These are phyloP conservation scores for Stenodera caucasica DNA, from an alignment of 2,888 invertebrate genomes.

Conservation along the genomic window DNA sequence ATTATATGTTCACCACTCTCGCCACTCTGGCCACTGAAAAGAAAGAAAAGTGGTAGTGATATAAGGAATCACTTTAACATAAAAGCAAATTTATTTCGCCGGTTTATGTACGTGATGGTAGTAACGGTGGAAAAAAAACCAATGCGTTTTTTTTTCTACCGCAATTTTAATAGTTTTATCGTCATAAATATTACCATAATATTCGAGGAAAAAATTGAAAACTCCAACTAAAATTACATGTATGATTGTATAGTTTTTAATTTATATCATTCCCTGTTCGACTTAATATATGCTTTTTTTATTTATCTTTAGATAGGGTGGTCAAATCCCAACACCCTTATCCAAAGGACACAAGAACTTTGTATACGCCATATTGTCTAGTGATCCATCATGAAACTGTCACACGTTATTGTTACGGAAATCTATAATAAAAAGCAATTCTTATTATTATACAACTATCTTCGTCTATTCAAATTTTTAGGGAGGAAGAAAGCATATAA, in stretches of 20 bases:
- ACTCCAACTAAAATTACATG: no score
- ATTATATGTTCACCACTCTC: constrained; percentile 41
- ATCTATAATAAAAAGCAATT: constrained; percentile 49
- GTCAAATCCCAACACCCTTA: constrained; percentile 42
- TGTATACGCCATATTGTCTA: constrained; percentile 52
- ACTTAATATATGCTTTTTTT: no score
- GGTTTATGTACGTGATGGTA: constrained; percentile 29
- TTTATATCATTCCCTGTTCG: no score
- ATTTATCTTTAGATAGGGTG: constrained; percentile 19
- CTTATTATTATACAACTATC: constrained; percentile 50
- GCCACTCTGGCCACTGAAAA: neutral
- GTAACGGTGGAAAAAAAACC: neutral
- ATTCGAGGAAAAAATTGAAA: no score
- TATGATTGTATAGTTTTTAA: no score
- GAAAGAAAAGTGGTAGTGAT: constrained; percentile 27
- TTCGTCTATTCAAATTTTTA: constrained; percentile 6
- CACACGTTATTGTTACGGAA: constrained; percentile 56
- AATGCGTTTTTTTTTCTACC: neutral
- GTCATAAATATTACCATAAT: neutral
- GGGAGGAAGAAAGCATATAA: neutral
- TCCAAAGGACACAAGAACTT: constrained; percentile 37
- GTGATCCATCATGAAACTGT: constrained; percentile 56
- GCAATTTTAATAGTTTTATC: neutral
- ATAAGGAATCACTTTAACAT: constrained; percentile 40
- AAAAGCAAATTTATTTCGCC: constrained; percentile 42